These are phyloP conservation scores for Leucophora obtusa DNA, from an alignment of 2,888 invertebrate genomes.

Conservation along the genomic window DNA sequence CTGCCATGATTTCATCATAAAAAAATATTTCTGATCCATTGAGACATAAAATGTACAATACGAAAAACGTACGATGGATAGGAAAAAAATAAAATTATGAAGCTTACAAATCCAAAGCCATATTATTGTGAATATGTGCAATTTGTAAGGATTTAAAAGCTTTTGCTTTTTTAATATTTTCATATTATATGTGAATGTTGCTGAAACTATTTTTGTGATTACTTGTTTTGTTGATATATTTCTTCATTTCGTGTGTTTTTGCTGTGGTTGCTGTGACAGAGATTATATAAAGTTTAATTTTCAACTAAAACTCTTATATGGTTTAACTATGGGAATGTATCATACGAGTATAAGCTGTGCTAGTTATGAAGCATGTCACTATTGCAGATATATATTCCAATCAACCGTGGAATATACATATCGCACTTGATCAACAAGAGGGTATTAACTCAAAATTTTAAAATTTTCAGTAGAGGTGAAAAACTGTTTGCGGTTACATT, in stretches of 20 bases:
- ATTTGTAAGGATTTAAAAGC: conserved; percentile 60
- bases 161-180: conserved; percentile 28
- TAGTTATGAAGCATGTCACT: too few relatives aligned
- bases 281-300: background rate
- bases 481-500: too few relatives aligned
- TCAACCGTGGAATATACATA: too few relatives aligned
- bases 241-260: conserved; percentile 7
- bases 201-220: conserved; percentile 27
- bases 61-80: conserved; percentile 34
- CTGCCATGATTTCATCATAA: conserved; percentile 63
- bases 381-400: too few relatives aligned
- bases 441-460: too few relatives aligned
- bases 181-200: conserved; percentile 33
- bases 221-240: conserved; percentile 38
- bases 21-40: conserved; percentile 53
- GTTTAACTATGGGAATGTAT: background rate
- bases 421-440: too few relatives aligned
- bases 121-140: conserved; percentile 63
- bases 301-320: background rate
- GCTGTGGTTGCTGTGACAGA: background rate
- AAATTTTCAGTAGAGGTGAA: too few relatives aligned
- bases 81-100: conserved; percentile 17
- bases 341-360: background rate
- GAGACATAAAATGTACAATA: conserved; percentile 52
- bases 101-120: conserved; percentile 59